Conservation (phyloP, 1,140 invertebrate genomes). For the Nixonia krombeini region DNA sequence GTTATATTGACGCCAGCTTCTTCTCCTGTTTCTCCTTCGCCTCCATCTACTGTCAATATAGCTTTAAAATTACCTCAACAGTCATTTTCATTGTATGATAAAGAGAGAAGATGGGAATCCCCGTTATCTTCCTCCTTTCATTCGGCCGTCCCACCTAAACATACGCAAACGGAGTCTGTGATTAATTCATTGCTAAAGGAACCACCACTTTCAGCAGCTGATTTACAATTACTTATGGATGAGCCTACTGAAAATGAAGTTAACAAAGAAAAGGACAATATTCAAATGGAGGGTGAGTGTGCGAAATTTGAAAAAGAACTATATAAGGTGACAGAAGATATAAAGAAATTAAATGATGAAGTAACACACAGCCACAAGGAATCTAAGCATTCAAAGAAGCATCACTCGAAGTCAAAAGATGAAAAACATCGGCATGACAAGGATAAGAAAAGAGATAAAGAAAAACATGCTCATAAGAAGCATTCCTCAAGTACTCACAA, state of each 20-base stretch:
- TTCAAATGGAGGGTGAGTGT: conserved; percentile 3
- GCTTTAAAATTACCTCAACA: too few species aligned
- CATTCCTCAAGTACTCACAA: neutral
- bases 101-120: neutral
- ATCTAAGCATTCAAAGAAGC: neutral
- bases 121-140: too few species aligned
- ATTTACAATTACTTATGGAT: conserved; percentile 18
- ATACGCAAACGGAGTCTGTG: neutral
- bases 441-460: neutral
- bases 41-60: neutral
- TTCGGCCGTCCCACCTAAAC: neutral
- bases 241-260: conserved; percentile 1
- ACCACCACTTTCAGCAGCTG: conserved; percentile 29
- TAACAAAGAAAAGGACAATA: conserved; percentile 2
- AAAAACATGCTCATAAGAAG: neutral
- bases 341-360: conserved; percentile 8
- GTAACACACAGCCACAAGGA: conserved; percentile 1
- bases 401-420: neutral
- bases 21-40: neutral
- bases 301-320: conserved; percentile 15
- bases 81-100: neutral
- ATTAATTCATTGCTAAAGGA: conserved; percentile 17
- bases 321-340: conserved; percentile 15
- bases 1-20: neutral
- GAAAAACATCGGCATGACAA: conserved; percentile 2